A percentile compares a stretch with the other conserved stretches of the same genome.
Evolutionary conservation across 2,113 vertebrate species (phyloP).

Genomic region (Semnopithecus entellus): DNA sequence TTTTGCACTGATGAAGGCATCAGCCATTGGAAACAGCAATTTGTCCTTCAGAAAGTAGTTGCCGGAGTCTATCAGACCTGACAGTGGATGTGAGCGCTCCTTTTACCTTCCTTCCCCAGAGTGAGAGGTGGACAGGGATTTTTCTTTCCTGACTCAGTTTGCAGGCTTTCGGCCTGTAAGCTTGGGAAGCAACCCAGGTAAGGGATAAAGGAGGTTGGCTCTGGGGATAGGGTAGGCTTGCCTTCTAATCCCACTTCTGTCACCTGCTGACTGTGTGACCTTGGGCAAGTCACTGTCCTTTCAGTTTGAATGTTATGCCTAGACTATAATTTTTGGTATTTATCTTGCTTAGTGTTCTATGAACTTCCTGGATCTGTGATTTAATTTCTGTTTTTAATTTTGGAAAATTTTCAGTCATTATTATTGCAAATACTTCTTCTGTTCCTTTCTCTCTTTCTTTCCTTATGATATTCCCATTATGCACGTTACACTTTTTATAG

Average conservation of each 20-base stretch:
- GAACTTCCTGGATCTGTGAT: no score
- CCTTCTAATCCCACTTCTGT: neutral
- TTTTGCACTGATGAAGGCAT: neutral
- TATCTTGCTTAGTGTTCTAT: no score
- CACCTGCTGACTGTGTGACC: neutral
- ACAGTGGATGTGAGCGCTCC: neutral
- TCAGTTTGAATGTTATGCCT: no score
- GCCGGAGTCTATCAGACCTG: neutral
- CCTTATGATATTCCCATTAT: no score
- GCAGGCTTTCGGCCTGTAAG: neutral
- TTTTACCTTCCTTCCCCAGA: neutral
- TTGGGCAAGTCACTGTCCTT: neutral
- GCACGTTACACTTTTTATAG: no score
- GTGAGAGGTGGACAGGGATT: neutral
- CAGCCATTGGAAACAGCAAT: neutral
- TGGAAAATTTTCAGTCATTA: no score
- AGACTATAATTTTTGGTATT: no score
- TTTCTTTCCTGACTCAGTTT: neutral
- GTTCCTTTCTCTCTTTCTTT: no score
- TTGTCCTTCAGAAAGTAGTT: neutral
- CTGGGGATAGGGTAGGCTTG: neutral
- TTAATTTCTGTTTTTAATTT: no score
- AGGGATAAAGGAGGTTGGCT: neutral
- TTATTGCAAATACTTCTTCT: no score
- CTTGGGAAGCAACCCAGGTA: neutral